phyloP scores from a whole-genome alignment of 2,888 invertebrate genomes.

The Dicycla oo region DNA sequence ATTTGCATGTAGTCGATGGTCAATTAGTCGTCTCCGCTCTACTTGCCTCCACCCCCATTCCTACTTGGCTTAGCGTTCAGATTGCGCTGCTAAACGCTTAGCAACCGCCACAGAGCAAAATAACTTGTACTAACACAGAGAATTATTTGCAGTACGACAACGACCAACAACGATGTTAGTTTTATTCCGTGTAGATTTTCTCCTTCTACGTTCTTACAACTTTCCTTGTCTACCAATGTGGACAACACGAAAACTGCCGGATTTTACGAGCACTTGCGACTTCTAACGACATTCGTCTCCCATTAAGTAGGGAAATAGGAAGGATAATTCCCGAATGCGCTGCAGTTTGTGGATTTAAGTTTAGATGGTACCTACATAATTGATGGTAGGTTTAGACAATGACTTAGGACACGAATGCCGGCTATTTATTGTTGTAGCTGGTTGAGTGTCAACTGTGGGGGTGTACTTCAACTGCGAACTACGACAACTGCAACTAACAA shows the following conservation, averaged over 20 bases:
- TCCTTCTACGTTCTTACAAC: slow-evolving; percentile 13
- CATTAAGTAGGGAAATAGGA: slow-evolving; percentile 86
- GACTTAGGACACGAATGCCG: slow-evolving; percentile 54
- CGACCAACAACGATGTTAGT: slow-evolving; percentile 3
- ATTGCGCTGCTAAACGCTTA: slow-evolving; percentile 59
- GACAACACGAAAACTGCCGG: slow-evolving; percentile 76
- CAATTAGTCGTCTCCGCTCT: slow-evolving; percentile 82
- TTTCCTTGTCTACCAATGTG: slow-evolving; percentile 69
- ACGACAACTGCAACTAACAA: slow-evolving; percentile 8
- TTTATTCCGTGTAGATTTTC: slow-evolving; percentile 28
- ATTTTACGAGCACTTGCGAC: slow-evolving; percentile 86
- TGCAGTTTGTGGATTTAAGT: slow-evolving; percentile 85
- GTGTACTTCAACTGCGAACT: neutral
- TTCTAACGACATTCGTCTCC: slow-evolving; percentile 87
- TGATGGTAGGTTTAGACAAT: slow-evolving; percentile 78
- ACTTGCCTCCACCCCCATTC: slow-evolving; percentile 69
- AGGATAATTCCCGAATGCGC: slow-evolving; percentile 83
- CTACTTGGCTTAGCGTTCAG: slow-evolving; percentile 61
- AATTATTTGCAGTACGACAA: slow-evolving; percentile 44
- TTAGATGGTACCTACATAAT: slow-evolving; percentile 81
- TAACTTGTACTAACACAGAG: slow-evolving; percentile 17
- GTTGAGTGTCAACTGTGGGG: slow-evolving; percentile 16
- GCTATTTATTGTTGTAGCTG: slow-evolving; percentile 49
- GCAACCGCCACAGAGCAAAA: slow-evolving; percentile 60
- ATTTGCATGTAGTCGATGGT: slow-evolving; percentile 84